Evolutionary conservation across 2,888 invertebrate genomes (phyloP).

Genomic region (Lydus trimaculatus): DNA sequence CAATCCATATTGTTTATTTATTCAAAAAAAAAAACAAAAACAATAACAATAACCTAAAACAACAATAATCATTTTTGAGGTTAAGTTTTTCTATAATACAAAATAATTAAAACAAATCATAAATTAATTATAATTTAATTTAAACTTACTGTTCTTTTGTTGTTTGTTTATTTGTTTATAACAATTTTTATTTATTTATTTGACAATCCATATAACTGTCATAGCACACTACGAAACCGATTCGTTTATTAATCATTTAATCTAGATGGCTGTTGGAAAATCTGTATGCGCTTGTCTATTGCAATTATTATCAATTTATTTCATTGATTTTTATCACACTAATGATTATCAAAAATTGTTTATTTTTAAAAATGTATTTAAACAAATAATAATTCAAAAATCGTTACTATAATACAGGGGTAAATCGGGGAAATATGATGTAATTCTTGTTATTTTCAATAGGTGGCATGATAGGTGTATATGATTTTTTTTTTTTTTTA

Average conservation of each 20-base stretch:
- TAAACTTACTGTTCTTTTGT: neutral
- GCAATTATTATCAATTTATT: neutral
- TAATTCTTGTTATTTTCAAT: neutral
- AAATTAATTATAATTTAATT: neutral
- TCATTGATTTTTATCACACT: neutral
- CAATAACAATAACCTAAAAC: constrained; percentile 14
- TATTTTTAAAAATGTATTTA: too few relatives aligned
- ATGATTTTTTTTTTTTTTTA: neutral
- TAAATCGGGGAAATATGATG: neutral
- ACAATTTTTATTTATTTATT: too few relatives aligned
- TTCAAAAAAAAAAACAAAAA: constrained; percentile 1
- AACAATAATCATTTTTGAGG: constrained; percentile 13
- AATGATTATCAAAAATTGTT: neutral
- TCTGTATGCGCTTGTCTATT: neutral
- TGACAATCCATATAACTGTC: neutral
- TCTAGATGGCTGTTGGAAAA: neutral
- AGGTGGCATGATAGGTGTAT: neutral
- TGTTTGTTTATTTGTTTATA: neutral
- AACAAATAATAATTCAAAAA: neutral
- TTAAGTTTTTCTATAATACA: constrained; percentile 5
- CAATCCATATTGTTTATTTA: constrained; percentile 60
- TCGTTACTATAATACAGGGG: too few relatives aligned
- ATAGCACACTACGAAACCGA: too few relatives aligned
- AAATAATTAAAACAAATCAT: too few relatives aligned
- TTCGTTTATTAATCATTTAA: neutral